Conservation (phyloP, 2,113 vertebrate species). For the Alethe castanea region DNA sequence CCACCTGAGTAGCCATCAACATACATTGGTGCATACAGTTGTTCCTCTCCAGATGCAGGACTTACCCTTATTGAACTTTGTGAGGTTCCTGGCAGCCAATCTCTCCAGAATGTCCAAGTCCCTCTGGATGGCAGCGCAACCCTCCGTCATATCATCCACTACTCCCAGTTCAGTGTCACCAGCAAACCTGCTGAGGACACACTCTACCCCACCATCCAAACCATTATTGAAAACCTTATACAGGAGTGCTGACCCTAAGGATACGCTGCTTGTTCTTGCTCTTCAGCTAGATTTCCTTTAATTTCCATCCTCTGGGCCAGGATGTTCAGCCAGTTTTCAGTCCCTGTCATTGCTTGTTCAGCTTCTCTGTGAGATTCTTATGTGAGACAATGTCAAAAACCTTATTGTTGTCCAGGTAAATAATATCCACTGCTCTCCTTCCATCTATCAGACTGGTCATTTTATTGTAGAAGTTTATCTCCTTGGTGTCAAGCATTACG, state of each 20-base stretch:
- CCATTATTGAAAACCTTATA: background rate
- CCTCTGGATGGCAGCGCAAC: background rate
- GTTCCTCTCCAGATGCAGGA: background rate
- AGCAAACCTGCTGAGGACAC: background rate
- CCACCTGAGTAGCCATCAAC: background rate
- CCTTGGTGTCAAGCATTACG: background rate
- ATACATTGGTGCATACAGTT: background rate
- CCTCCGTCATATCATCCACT: accelerated
- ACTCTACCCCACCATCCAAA: background rate
- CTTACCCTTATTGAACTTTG: background rate
- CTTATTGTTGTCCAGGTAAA: background rate
- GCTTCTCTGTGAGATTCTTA: background rate
- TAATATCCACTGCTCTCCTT: background rate
- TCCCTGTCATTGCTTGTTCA: background rate
- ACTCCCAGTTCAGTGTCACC: background rate
- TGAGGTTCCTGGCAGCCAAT: background rate
- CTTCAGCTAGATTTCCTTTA: background rate
- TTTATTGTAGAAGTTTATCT: background rate
- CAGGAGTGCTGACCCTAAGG: background rate
- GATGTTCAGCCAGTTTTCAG: background rate
- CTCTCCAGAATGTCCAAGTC: background rate
- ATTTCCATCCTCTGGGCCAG: background rate
- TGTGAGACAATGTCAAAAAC: background rate
- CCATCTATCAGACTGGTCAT: background rate
- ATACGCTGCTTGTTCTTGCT: background rate